These are phyloP conservation scores for Orbicella faveolata DNA, from an alignment of 64 coral and sea anemone genomes.

Conservation along the genomic window DNA sequence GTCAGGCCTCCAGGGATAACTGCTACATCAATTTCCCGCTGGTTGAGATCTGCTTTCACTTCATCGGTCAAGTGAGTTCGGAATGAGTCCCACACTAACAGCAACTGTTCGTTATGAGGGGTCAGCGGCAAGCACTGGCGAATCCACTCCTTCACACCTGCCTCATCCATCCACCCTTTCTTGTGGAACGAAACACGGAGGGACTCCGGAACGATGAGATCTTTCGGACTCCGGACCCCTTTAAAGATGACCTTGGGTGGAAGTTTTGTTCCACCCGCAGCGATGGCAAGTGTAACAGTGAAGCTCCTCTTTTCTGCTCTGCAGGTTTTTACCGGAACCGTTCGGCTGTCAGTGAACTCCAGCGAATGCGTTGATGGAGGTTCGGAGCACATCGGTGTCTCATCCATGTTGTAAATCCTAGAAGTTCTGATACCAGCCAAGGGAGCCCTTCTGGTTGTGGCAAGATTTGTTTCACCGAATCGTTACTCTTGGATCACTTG, in stretches of 20 bases:
- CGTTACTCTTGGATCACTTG: too few relatives aligned
- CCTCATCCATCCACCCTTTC: neutral
- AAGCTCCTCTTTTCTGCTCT: neutral
- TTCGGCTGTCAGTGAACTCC: too few relatives aligned
- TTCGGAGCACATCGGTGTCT: too few relatives aligned
- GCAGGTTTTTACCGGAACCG: neutral
- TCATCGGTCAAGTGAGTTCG: neutral
- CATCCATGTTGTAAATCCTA: too few relatives aligned
- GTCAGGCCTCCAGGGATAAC: too few relatives aligned
- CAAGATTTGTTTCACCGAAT: too few relatives aligned
- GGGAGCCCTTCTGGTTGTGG: too few relatives aligned
- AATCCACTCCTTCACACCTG: too few relatives aligned
- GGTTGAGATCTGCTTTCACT: neutral
- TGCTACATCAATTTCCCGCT: too few relatives aligned
- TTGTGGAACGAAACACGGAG: neutral
- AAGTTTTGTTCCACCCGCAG: neutral
- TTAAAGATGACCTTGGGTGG: neutral
- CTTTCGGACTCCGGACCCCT: neutral
- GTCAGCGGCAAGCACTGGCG: too few relatives aligned
- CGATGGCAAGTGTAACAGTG: neutral
- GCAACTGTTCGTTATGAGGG: neutral
- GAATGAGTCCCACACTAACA: neutral
- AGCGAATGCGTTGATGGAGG: too few relatives aligned
- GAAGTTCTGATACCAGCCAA: too few relatives aligned
- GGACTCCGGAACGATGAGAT: neutral